Evolutionary conservation across 2,113 vertebrate species (phyloP), one percentile per base, ranked within the genome.

Genomic region (Caretta caretta): DNA sequence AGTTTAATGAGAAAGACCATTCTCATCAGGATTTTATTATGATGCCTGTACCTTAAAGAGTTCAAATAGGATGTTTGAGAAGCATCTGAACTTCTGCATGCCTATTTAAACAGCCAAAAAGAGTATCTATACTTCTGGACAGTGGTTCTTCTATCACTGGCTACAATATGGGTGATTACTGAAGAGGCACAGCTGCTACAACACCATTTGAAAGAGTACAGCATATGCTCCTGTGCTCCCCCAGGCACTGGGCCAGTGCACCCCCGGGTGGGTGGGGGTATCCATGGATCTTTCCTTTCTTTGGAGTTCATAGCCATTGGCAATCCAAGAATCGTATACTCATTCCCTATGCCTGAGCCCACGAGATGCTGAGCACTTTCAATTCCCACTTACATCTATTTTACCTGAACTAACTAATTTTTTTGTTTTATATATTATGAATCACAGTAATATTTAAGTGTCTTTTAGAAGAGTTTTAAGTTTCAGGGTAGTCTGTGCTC

Each of bases 121-220:
- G 35, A n/a, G 17, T 35, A 69, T n/a, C 31, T n/a, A 10, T 72
- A 46, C 72, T 78, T 78, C 50, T 7, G 91, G 38, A 8, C 38
- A 24, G 25, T 0, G 50, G 31, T n/a, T 17, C 72, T 20, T 2
- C 65, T 93, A 31, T 3, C 12, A 83, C 8, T 0, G 0, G 42
- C 51, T 46, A 48, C 78, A 86, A 27, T 2, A 87, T 25, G 25
- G 72, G 22, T n/a, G 22, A 48, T 48, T 54, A 10, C 59, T 51
- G 13, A 31, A 80, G 49, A 9, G 83, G 69, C 54, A n/a, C 2
- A 29, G 31, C 0, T 86, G n/a, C 72, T 50, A 42, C 3, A 13
- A 87, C 25, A 50, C 10, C 19, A 10, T 50, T 10, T 29, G 57
- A 78, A 0, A 50, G 2, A 69, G 65, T 7, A 8, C 35, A 69